Conservation (phyloP, 2,797 vertebrate genomes). For the Pseudomugil tenellus region DNA sequence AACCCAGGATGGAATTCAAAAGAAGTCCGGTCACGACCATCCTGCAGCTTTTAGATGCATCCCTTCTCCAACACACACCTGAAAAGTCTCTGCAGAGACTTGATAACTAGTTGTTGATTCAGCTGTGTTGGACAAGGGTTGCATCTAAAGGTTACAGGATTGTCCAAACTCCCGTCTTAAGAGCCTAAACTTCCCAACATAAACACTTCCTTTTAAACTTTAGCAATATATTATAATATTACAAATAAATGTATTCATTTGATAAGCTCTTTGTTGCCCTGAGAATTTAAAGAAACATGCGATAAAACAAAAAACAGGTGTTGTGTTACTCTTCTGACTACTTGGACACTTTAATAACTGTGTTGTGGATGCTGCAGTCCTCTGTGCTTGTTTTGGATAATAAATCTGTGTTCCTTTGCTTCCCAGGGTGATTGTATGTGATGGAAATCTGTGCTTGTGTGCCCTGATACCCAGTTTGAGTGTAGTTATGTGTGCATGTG, state of each 20-base stretch:
- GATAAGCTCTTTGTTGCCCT: conserved; percentile 40
- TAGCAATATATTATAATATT: conserved; percentile 75
- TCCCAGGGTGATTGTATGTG: conserved; percentile 63
- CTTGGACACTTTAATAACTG: conserved; percentile 5
- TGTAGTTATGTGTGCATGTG: conserved; percentile 75
- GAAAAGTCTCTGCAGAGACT: no score
- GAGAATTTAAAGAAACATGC: conserved; percentile 9
- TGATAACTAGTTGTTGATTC: no score
- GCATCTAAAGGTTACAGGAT: no score
- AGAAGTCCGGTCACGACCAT: no score
- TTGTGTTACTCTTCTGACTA: background rate
- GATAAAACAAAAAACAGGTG: conserved; percentile 11
- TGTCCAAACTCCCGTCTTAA: no score
- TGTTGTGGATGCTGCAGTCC: conserved; percentile 42
- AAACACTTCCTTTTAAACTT: conserved; percentile 80
- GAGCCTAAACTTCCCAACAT: conserved; percentile 57
- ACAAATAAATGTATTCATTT: conserved; percentile 72
- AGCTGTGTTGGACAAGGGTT: no score
- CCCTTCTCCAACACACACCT: no score
- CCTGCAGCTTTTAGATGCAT: no score
- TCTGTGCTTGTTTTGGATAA: conserved; percentile 65
- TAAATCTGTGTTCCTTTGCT: conserved; percentile 60
- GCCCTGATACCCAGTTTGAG: conserved; percentile 71
- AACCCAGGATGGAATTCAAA: conserved; percentile 73
- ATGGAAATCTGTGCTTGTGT: conserved; percentile 66